Base-by-base conservation (phyloP, 1,140 invertebrate genomes). In the Nymphalis io region DNA sequence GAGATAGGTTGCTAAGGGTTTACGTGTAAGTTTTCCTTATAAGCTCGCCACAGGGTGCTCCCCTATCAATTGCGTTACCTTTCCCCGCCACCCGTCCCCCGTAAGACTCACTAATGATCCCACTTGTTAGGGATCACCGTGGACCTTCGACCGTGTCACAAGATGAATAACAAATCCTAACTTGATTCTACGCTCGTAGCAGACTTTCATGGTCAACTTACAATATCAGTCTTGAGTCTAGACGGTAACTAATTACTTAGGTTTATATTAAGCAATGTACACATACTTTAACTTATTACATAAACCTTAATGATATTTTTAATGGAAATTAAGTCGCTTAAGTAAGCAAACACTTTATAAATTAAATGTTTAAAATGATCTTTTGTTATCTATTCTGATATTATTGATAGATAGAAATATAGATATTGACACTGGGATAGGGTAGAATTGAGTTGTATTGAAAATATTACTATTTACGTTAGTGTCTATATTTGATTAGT, bases 1-100 rank as follows among this genome's bases (percentile, higher is more conserved):
- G 68, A 72, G 76, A 79, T 72, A 81, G 80, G 80, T 70, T 83
- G 75, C 74, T 76, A 63, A 73, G 78, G 73, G 78, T 85, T 85
- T 85, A 84, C 83, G 85, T 82, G 81, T 83, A 87, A 89, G 84
- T 91, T 91, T 87, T 85, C 84, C 87, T 87, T 83, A 83, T 87
- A 87, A 88, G 79, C 80, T 82, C 73, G 85, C 87, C 85, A 74
- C 84, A 90, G 80, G 82, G 79, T 73, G 82, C 83, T 85, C 88
- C 85, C 87, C 85, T 90, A 89, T 89, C 88, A 90, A 88, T 89
- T 87, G 85, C 82, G 75, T 57, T 73, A 15, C 44, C 44, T n/a
- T 71, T 65, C 75, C 67, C 48, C 48, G 58, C 77, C 65, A 18
- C 58, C 73, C 61, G 16, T 46, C 44, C 16, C 73, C 70, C 63